A percentile compares a stretch with the other conserved stretches of the same genome.
These are phyloP conservation scores for Chymomyza costata DNA, from an alignment of 1,140 invertebrate genomes.

Conservation along the genomic window DNA sequence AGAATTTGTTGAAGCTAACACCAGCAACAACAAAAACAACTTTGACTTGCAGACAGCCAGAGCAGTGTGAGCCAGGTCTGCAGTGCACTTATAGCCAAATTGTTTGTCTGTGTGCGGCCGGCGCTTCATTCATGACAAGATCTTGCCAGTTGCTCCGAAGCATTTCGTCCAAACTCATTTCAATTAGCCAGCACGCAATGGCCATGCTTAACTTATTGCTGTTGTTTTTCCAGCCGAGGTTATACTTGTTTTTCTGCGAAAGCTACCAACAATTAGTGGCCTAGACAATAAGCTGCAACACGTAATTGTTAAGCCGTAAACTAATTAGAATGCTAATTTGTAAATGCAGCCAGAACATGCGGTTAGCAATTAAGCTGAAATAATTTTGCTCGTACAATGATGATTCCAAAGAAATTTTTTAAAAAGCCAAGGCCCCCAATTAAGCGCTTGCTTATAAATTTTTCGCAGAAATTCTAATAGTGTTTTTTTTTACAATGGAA, in stretches of 20 bases:
- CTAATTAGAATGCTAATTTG: constrained; percentile 69
- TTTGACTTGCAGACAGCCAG: constrained; percentile 36
- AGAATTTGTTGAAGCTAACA: too few relatives aligned
- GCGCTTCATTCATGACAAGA: constrained; percentile 48
- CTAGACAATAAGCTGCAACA: constrained; percentile 39
- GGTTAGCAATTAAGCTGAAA: too few relatives aligned
- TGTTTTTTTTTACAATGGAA: too few relatives aligned
- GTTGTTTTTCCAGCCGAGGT: constrained; percentile 10
- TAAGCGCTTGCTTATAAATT: too few relatives aligned
- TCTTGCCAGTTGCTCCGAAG: constrained; percentile 2
- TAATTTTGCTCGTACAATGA: too few relatives aligned
- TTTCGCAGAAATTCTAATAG: too few relatives aligned
- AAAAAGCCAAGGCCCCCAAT: too few relatives aligned
- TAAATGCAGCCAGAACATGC: constrained; percentile 52
- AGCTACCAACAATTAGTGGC: too few relatives aligned
- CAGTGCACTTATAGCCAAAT: constrained; percentile 31
- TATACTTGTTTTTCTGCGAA: constrained; percentile 1
- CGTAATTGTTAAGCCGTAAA: constrained; percentile 39
- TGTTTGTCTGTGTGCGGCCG: constrained; percentile 20
- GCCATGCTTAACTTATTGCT: constrained; percentile 32
- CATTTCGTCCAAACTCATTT: constrained; percentile 32
- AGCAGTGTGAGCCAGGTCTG: neutral
- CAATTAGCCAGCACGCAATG: constrained; percentile 61
- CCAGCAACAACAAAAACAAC: constrained; percentile 20
- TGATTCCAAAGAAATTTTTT: too few relatives aligned